Base-by-base conservation (phyloP, 2,797 vertebrate genomes). In the Darevskia mixta region DNA sequence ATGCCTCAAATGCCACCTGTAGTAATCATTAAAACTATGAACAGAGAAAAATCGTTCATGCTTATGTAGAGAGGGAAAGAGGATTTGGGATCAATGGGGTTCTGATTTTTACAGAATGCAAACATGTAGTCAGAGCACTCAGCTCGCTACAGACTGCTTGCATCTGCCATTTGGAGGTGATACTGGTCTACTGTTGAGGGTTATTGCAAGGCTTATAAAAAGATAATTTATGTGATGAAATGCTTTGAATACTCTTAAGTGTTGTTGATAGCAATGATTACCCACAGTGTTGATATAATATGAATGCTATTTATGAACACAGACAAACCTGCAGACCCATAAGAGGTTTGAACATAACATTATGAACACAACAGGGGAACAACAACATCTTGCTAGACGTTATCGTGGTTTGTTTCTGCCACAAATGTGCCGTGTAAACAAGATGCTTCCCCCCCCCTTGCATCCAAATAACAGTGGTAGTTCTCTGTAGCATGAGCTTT, bases 1-100 rank as follows among this genome's bases (percentile, higher is more conserved):
- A 4, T 64, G 61, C 17, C 17, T 64, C 61, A 64, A 8, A 23
- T 23, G 20, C 20, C 61, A 64, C 61, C 20, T 8, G 13, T 27
- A 23, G 23, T 89, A 87, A 86, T 91, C 83, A 66, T 88, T 87
- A 45, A 91, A 92, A 86, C 18, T n/a, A 15, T 81, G 87, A 64
- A 76, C 89, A 73, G 82, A 91, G 67, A 73, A 49, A 67, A 18
- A n/a, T 55, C 29, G 2, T 66, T 90, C 88, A 27, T 75, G 32
- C 78, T 82, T 83, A 43, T 17, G 4, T 20, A 86, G 83, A 79
- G 45, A n/a, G 6, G 45, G 9, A 15, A 27, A 64, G 71, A 41
- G 72, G 29, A 79, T 86, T 86, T 4, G 58, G 23, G 17, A 49
- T 29, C 9, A 67, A 3, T 67, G 15, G 64, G 15, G 23, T 61